Evolutionary conservation across 2,113 vertebrate species (phyloP).

Genomic region (Irena cyanogastra): DNA sequence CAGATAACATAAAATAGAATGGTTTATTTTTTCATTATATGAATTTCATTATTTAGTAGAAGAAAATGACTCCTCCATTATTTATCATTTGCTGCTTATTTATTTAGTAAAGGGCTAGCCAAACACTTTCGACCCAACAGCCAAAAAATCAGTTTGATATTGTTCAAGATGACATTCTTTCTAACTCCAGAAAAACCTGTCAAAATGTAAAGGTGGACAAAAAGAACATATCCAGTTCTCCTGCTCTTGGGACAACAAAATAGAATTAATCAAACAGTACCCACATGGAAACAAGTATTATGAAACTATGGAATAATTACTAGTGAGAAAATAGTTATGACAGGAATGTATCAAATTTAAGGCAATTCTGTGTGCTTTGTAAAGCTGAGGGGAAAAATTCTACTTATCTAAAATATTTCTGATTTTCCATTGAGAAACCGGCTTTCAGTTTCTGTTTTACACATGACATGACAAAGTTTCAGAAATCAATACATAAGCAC

Average conservation of each 20-base stretch:
- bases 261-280: background rate
- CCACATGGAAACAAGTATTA: background rate
- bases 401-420: background rate
- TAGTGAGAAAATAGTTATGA: background rate
- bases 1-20: slow-evolving; percentile 35
- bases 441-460: background rate
- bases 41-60: slow-evolving; percentile 50
- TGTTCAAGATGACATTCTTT: background rate
- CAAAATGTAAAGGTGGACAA: background rate
- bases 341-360: background rate
- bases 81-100: slow-evolving; percentile 18
- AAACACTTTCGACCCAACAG: background rate
- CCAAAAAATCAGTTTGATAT: background rate
- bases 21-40: slow-evolving; percentile 39
- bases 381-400: background rate
- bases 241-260: background rate
- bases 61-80: slow-evolving; percentile 45
- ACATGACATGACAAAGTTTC: background rate
- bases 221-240: too few relatives aligned
- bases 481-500: background rate
- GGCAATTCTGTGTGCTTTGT: background rate
- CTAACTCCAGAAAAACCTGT: background rate
- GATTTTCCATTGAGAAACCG: background rate
- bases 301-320: background rate
- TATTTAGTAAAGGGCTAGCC: slow-evolving; percentile 20